These are phyloP conservation scores for Drosophila koepferae DNA, from an alignment of 2,888 invertebrate genomes.

Conservation along the genomic window DNA sequence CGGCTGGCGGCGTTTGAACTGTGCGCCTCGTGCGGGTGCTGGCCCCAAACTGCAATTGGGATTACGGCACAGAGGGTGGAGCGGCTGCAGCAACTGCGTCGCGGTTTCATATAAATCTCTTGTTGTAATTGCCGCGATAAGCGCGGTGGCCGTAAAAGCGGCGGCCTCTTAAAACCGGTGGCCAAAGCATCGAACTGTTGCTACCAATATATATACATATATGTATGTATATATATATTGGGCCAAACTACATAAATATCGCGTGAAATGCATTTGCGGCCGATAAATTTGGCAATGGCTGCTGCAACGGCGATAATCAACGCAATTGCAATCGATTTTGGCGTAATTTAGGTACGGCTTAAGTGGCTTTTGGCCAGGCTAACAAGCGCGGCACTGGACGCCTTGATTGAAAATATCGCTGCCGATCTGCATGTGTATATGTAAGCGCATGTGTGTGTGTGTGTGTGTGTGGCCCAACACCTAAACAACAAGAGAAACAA, in stretches of 20 bases:
- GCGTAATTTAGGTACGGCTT: constrained; percentile 78
- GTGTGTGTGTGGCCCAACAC: constrained; percentile 54
- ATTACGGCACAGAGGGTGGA: background rate
- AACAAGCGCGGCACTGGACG: constrained; percentile 63
- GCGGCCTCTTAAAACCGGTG: constrained; percentile 76
- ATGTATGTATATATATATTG: constrained; percentile 43
- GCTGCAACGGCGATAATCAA: constrained; percentile 74
- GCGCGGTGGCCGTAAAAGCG: constrained; percentile 28
- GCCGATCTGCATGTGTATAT: constrained; percentile 6
- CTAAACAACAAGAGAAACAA: constrained; percentile 56
- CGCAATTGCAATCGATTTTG: constrained; percentile 81
- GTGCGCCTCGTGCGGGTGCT: constrained; percentile 66
- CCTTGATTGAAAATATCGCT: constrained; percentile 60
- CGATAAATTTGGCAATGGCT: constrained; percentile 76
- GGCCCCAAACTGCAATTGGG: constrained; percentile 14
- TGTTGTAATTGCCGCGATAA: constrained; percentile 78
- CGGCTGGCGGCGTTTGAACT: constrained; percentile 77
- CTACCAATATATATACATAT: constrained; percentile 46
- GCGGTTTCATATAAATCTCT: constrained; percentile 70
- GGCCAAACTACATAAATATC: constrained; percentile 78
- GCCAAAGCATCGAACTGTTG: constrained; percentile 37
- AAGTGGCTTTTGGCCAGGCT: constrained; percentile 61
- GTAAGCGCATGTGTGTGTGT: background rate
- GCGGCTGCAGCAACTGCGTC: background rate
- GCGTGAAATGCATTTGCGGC: constrained; percentile 77